These are phyloP conservation scores for Plagiodera versicolora DNA, from an alignment of 2,888 invertebrate species.

Conservation along the genomic window DNA sequence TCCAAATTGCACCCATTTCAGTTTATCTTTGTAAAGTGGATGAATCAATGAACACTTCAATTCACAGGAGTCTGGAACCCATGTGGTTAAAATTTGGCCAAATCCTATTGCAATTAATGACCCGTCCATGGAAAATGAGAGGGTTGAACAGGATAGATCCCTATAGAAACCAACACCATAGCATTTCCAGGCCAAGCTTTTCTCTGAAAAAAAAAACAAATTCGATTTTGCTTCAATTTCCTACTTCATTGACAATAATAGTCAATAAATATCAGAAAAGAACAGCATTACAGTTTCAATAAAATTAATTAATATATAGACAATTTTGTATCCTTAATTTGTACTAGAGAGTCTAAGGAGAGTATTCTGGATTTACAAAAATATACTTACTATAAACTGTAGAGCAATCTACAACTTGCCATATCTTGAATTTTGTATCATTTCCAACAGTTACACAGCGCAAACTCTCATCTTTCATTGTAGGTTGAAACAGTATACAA, in stretches of 20 bases:
- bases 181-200: conserved; percentile 67
- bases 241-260: no score
- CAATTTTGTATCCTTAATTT: no score
- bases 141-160: conserved; percentile 59
- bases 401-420: conserved; percentile 63
- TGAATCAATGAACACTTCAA: conserved; percentile 62
- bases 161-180: conserved; percentile 65
- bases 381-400: conserved; percentile 58
- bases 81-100: conserved; percentile 67
- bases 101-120: conserved; percentile 73
- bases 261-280: no score
- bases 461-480: conserved; percentile 50
- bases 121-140: conserved; percentile 75
- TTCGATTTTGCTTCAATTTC: conserved; percentile 1
- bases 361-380: no score
- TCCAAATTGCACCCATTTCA: conserved; percentile 63
- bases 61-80: conserved; percentile 63
- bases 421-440: conserved; percentile 72
- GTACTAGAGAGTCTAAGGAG: no score
- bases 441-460: conserved; percentile 67
- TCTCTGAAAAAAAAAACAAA: conserved; percentile 51
- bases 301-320: no score
- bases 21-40: conserved; percentile 40
- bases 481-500: conserved; percentile 64
- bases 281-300: no score